Base-by-base conservation (phyloP, 2,113 vertebrate genomes). In the Catharus bicknelli region DNA sequence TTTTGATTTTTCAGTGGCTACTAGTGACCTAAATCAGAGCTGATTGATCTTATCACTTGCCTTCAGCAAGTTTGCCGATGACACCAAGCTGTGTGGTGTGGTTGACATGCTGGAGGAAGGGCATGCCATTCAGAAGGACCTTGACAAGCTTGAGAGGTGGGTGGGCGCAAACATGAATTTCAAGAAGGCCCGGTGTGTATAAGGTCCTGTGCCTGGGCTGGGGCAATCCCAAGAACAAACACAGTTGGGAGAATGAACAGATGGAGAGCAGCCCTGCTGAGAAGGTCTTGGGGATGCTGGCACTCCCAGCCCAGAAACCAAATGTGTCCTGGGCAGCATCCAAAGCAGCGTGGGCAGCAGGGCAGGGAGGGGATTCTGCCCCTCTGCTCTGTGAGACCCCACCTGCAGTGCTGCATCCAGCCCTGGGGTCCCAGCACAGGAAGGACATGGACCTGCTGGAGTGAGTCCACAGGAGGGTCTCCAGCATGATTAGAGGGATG, bases 391-490 rank as follows among this genome's bases (percentile, higher is more conserved):
- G 51, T 63, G 66, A 48, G 25, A 66, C 1, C 22, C 32, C 38
- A 66, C 12, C 51, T 73, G 45, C 2, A 58, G 2, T 0, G 3
- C 68, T 81, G 38, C 51, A 45, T 4, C 51, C 43, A 25, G 32
- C 36, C 36, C 59, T 66, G 68, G 22, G 45, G 16, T 11, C 8
- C 12, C 69, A 40, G 53, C n/a, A 15, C 10, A 34, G 45, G 3
- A 4, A 38, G 27, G 53, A 17, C 45, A 38, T 3, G 27, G 45
- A 17, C 0, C n/a, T 32, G 45, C 3, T 9, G 68, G 38, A 81
- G 27, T 0, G 3, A 25, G 10, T 59, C 19, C 45, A 38, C 27
- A 2, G 43, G 3, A 58, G 32, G 1, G 15, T 6, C 18, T 16
- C 3, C 18, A 45, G 3, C 1, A 29, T 50, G 42, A 50, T 51